Evolutionary conservation across 2,888 invertebrate genomes (phyloP), one percentile per base, ranked within the genome.

Genomic region (Gibbula magus): DNA sequence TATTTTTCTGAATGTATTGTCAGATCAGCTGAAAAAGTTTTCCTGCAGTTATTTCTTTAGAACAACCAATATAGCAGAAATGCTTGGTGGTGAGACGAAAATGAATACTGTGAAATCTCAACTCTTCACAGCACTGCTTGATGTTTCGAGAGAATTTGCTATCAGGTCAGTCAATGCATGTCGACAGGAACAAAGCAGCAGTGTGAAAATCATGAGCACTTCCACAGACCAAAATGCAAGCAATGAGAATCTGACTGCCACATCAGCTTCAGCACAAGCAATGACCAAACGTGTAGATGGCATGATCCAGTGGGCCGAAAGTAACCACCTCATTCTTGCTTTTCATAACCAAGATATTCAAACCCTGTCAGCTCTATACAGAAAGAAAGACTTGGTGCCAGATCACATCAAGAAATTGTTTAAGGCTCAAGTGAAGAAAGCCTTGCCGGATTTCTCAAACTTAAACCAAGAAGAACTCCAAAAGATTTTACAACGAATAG

Each of bases 21-120:
- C 81, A 10, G 79, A 79, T 25, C 81, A 81, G 25, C 39, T 81
- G 35, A 81, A 76, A 35, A 81, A 79, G 32, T 81, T 81, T 16
- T 79, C 81, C 2, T 53, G 56, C 20, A 81, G 81, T 67, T 32
- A 53, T 7, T 81, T 61, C 32, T 80, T 81, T 10, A 75, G 51
- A 54, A 61, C 67, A 66, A 10, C 39, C n/a, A 53, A 45, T 18
- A 45, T 83, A 2, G 18, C 51, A 0, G 54, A 16, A 20, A 81
- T 79, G 77, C 22, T 79, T 70, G 32, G 78, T 20, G 74, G 22
- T 35, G 52, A 75, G n/a, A 32, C 53, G 18, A 20, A 39, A n/a
- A 35, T 13, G 7, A 61, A 52, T n/a, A 29, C 20, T 25, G 35
- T 35, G 25, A 61, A 51, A 20, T 51, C 35, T 32, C 39, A 51